Evolutionary conservation across 2,113 vertebrate species (phyloP), one percentile per base, ranked within the genome.

Genomic region (Acanthochromis polyacanthus): DNA sequence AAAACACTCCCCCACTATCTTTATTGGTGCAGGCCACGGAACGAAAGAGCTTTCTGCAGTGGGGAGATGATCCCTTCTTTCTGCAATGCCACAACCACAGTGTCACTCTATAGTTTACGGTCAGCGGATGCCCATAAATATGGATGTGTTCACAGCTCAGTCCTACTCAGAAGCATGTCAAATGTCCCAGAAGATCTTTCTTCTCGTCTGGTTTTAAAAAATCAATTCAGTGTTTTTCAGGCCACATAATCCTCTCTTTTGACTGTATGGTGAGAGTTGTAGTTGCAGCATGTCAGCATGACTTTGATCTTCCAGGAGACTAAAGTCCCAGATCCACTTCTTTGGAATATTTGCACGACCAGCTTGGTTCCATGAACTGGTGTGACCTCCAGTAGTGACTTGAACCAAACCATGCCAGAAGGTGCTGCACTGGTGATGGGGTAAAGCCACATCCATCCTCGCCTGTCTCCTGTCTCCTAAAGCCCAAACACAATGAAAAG

Each of bases 401-500:
- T 53, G 40, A 77, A 80, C 68, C 56, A 57, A 66, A 62, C 55
- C 4, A 16, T 63, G 71, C 62, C 43, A 85, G 84, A 76, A 72
- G 65, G 72, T 64, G 46, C 82, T 80, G 45, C 25, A 52, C 56
- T 72, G 75, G 84, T 60, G 19, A 20, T 23, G 28, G 68, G 61
- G 78, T 76, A 76, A 48, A 45, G 58, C 69, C 72, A 58, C 85
- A 75, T 83, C 82, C 73, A 58, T 72, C 71, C 84, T 83, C 25
- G 62, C 78, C 76, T 22, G 71, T 81, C 80, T 56, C 65, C 80
- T 73, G 83, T 79, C 82, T 87, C 74, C 53, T 60, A 62, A 72
- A 81, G 72, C 67, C 77, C 56, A 76, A 80, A 79, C 64, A 88
- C 83, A 91, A 89, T 93, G 86, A 92, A 93, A 92, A 67, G 73